Percentiles rank a stretch among this genome's conserved stretches.
These are phyloP conservation scores for Numenius phaeopus DNA, from an alignment of 2,797 vertebrate genomes.

Conservation along the genomic window DNA sequence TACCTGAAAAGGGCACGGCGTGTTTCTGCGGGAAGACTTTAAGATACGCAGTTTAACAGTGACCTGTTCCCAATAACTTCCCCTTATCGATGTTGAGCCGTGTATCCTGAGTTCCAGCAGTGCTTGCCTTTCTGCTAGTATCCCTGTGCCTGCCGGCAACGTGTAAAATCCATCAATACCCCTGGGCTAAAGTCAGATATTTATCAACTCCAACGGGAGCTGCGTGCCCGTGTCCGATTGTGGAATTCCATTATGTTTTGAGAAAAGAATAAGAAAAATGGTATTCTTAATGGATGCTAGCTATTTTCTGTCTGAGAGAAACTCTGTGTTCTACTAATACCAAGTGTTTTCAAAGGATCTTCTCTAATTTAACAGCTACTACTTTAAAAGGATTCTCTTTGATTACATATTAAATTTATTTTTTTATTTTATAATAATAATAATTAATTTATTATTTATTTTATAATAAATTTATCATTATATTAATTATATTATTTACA, in stretches of 20 bases:
- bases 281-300: background rate
- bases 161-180: background rate
- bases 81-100: background rate
- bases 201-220: background rate
- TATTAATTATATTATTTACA: too few relatives aligned
- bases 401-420: background rate
- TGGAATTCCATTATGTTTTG: background rate
- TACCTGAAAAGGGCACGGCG: background rate
- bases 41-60: background rate
- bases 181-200: background rate
- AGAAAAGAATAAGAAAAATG: background rate
- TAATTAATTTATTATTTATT: too few relatives aligned
- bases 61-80: background rate
- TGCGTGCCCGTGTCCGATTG: background rate
- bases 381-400: background rate
- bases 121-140: background rate
- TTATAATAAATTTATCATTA: too few relatives aligned
- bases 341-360: fast-evolving
- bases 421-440: too few relatives aligned
- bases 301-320: background rate
- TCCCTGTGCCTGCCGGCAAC: background rate
- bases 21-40: background rate
- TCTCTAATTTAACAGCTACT: background rate
- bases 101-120: background rate
- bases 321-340: background rate